phyloP scores from a whole-genome alignment of 2,888 invertebrate genomes.

The Drosophila prolongata region DNA sequence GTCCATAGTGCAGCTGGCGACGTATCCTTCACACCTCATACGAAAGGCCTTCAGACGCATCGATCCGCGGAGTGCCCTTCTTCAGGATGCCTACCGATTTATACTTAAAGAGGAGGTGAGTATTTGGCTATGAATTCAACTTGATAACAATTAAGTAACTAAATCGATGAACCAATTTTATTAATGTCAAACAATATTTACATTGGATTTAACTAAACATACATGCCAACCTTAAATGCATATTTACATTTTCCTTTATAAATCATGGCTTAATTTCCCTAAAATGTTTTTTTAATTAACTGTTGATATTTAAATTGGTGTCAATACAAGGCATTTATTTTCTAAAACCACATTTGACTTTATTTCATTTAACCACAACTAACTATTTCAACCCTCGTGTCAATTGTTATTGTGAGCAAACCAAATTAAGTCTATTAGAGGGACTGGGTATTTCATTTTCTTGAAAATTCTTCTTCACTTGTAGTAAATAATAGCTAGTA shows the following conservation, averaged over 20 bases:
- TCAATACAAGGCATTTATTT: background rate
- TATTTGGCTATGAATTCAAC: background rate
- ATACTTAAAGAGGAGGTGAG: constrained; percentile 83
- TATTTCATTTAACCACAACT: background rate
- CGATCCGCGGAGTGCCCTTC: constrained; percentile 68
- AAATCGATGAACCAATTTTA: no score
- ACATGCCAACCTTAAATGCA: no score
- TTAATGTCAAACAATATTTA: no score
- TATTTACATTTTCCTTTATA: no score
- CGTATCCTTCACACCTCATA: constrained; percentile 83
- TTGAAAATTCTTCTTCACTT: no score
- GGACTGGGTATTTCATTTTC: background rate
- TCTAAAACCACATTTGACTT: background rate
- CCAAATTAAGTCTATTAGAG: background rate
- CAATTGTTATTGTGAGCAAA: background rate
- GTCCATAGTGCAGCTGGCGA: constrained; percentile 77
- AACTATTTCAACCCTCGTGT: background rate
- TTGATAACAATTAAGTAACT: no score
- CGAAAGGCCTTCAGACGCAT: constrained; percentile 81
- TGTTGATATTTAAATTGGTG: background rate
- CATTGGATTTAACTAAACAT: no score
- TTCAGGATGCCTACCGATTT: constrained; percentile 81
- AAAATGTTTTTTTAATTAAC: background rate
- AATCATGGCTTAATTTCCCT: background rate
- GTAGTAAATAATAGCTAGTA: background rate